Conservation (phyloP, 2,888 invertebrate genomes). For the Antitype chi region DNA sequence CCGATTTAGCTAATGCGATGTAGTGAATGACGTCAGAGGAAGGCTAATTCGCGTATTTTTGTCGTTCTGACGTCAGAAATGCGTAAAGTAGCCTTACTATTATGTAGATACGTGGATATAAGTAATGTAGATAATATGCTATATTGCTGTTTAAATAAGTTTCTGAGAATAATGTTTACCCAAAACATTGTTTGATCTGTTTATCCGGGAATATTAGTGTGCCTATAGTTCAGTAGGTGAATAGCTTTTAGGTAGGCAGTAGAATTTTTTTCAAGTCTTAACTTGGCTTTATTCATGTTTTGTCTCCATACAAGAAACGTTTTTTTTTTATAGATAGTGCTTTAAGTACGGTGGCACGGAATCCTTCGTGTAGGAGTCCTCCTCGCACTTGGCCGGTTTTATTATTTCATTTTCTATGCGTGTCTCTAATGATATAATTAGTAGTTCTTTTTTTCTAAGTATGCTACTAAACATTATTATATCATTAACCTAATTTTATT, state of each 20-base stretch:
- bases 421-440: neutral
- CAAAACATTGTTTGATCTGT: neutral
- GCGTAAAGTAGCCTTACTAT: too few species aligned
- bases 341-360: too few species aligned
- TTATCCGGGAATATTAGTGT: neutral
- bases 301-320: too few species aligned
- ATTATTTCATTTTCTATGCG: neutral
- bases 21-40: constrained; percentile 32
- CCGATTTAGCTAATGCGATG: constrained; percentile 17
- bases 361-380: too few species aligned
- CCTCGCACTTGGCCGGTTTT: too few species aligned
- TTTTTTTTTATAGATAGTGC: too few species aligned
- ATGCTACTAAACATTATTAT: neutral
- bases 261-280: neutral
- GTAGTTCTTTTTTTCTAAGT: neutral
- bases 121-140: neutral
- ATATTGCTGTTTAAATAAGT: neutral
- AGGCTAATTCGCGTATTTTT: constrained; percentile 3
- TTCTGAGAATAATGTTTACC: neutral
- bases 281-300: neutral
- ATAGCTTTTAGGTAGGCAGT: neutral
- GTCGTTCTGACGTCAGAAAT: constrained; percentile 39
- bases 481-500: neutral
- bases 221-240: too few species aligned
- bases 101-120: neutral